Percentiles rank a stretch among this genome's conserved stretches.
These are phyloP conservation scores for Plagiodera versicolora DNA, from an alignment of 2,888 invertebrate species.

Conservation along the genomic window DNA sequence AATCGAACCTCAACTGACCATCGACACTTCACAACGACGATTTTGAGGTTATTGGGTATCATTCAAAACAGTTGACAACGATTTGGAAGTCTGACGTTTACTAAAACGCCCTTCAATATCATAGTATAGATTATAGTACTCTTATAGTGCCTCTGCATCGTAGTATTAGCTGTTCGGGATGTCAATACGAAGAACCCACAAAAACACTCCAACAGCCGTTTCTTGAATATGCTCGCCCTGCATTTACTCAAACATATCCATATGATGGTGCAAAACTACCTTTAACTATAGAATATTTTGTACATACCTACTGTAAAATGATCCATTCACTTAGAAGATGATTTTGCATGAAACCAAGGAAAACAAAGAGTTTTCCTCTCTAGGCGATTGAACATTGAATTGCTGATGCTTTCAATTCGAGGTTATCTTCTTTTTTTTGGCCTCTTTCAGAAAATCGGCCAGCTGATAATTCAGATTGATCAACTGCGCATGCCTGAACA, in stretches of 20 bases:
- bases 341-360: background rate
- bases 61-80: background rate
- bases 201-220: constrained; percentile 39
- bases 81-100: background rate
- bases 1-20: background rate
- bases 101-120: constrained; percentile 37
- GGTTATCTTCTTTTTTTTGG: no score
- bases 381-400: background rate
- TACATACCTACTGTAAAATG: constrained; percentile 35
- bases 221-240: constrained; percentile 45
- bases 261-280: constrained; percentile 52
- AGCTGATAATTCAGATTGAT: no score
- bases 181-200: constrained; percentile 29
- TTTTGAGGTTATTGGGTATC: no score
- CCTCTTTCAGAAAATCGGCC: no score
- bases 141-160: constrained; percentile 53
- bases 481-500: no score
- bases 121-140: constrained; percentile 52
- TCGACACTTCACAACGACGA: no score
- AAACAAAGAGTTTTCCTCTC: background rate
- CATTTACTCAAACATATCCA: constrained; percentile 54
- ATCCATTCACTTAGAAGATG: constrained; percentile 2
- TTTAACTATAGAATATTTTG: constrained; percentile 39
- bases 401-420: no score
- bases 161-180: constrained; percentile 50